Evolutionary conservation across 2,888 invertebrate species (phyloP).

Genomic region (Chrysotoxum bicinctum): DNA sequence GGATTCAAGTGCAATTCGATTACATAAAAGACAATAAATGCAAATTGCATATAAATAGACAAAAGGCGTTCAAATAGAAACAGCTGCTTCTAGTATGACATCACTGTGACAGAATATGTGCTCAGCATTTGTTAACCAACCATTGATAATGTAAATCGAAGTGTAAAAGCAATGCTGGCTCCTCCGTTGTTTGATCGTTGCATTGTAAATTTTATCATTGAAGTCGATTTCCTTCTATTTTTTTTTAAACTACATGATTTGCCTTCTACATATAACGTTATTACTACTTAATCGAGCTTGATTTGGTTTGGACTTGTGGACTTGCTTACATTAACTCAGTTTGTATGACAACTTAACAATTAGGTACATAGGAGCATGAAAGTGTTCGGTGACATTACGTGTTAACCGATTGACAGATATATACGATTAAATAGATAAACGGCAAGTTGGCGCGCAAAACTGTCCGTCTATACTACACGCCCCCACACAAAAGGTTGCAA

Average conservation of each 20-base stretch:
- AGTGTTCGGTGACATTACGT: slow-evolving; percentile 13
- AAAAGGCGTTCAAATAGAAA: slow-evolving; percentile 24
- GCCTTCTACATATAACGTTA: not conserved
- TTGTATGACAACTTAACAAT: slow-evolving; percentile 47
- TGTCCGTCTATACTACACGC: not conserved
- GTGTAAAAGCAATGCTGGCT: not conserved
- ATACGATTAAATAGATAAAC: slow-evolving; percentile 37
- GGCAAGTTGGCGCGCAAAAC: not conserved
- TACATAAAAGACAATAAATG: slow-evolving; percentile 12
- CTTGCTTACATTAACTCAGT: slow-evolving; percentile 26
- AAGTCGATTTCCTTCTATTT: not conserved
- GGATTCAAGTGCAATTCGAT: slow-evolving; percentile 32
- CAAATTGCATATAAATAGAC: slow-evolving; percentile 7
- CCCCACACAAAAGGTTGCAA: not conserved
- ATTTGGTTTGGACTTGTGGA: not conserved
- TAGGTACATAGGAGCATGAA: slow-evolving; percentile 9
- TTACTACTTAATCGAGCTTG: slow-evolving; percentile 32
- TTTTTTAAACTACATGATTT: not conserved
- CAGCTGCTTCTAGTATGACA: slow-evolving; percentile 36
- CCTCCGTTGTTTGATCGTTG: slow-evolving; percentile 1
- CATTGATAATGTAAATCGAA: slow-evolving; percentile 15
- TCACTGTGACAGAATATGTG: slow-evolving; percentile 34
- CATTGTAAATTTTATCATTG: slow-evolving; percentile 10
- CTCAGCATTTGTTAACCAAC: not conserved
- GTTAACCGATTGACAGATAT: slow-evolving; percentile 51